Evolutionary conservation across 2,888 invertebrate genomes (phyloP), one percentile per base, ranked within the genome.

Genomic region (Boloria selene): DNA sequence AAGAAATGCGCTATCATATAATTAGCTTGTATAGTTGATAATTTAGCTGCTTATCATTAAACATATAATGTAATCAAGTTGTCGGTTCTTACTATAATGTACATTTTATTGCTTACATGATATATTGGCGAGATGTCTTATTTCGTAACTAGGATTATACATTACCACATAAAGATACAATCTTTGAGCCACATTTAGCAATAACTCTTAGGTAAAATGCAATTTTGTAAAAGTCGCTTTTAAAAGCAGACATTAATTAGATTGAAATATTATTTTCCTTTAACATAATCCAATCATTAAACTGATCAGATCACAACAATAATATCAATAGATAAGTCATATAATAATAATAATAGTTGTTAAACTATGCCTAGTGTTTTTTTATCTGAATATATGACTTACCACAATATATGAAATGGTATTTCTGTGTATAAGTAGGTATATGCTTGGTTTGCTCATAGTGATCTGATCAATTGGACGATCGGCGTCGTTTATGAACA

Each of bases 81-180:
- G 56, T 47, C 55, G 59, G 65, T 62, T 52, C 72, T 72, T 74
- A 75, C 44, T 58, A 64, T 69, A 73, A 67, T 70, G 69, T 69
- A 70, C 51, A 70, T 81, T 82, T 82, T 88, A 88, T 88, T 88
- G 88, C 87, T 88, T 87, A 86, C 71, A 81, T 86, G 85, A 86
- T 87, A 86, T 79, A 87, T 85, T 84, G 84, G 85, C 84, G 79
- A 81, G 76, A 80, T 77, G 74, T 77, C 84, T 85, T 87, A 86
- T 70, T 75, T 70, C 76, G 73, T 84, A 83, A 79, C 77, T 83
- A 84, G 65, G 59, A 85, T 72, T 70, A 70, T 74, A 79, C 77
- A 77, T 83, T 80, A 82, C 76, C 82, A 83, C 82, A 82, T 81
- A 84, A 83, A 74, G 77, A 72, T 72, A 70, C 65, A 68, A 67